A percentile compares a stretch with the other conserved stretches of the same genome.
Conservation (phyloP, 2,888 invertebrate genomes). For the Priocnemis perturbator region DNA sequence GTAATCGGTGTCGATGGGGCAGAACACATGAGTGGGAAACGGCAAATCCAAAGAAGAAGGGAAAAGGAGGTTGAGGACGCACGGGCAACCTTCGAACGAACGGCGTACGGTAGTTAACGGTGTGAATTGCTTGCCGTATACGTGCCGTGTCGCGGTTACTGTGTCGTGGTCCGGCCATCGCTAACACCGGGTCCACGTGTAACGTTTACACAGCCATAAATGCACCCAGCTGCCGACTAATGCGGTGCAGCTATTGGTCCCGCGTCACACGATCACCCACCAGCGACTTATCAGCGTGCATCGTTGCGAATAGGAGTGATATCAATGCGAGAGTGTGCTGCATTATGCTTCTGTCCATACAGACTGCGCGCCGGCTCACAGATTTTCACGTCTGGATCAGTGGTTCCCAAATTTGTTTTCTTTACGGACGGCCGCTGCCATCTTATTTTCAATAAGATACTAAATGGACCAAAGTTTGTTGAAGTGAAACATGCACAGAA, state of each 20-base stretch:
- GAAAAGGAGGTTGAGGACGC: slow-evolving; percentile 33
- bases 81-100: slow-evolving; percentile 26
- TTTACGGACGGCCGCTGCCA: no score
- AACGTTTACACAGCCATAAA: slow-evolving; percentile 62
- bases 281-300: background rate
- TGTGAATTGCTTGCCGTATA: slow-evolving; percentile 65
- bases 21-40: background rate
- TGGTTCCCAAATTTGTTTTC: no score
- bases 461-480: no score
- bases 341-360: no score
- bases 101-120: slow-evolving; percentile 50
- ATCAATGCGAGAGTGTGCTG: no score
- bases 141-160: slow-evolving; percentile 56
- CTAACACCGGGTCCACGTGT: slow-evolving; percentile 35
- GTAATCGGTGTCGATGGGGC: background rate
- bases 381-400: no score
- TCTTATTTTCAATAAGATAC: no score
- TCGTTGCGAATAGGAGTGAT: no score
- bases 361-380: no score
- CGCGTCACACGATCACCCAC: slow-evolving; percentile 59
- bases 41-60: background rate
- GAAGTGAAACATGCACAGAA: no score
- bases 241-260: slow-evolving; percentile 65
- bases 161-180: slow-evolving; percentile 54
- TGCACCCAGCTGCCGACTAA: slow-evolving; percentile 64